Percentiles rank a stretch among this genome's conserved stretches.
Evolutionary conservation across 2,888 invertebrate genomes (phyloP).

Genomic region (Sinelater perroti): DNA sequence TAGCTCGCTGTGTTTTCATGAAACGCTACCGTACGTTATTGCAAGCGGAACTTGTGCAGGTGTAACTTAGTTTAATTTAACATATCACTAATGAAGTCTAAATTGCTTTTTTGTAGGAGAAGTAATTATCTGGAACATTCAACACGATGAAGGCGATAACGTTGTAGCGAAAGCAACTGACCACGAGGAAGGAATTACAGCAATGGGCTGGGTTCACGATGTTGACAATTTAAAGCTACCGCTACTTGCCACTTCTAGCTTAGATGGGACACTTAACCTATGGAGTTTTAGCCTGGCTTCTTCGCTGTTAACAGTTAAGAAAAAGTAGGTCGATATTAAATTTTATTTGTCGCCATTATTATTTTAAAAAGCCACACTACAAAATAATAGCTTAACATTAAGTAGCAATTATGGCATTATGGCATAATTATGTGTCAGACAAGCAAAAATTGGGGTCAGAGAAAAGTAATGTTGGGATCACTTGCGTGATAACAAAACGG

Average conservation of each 20-base stretch:
- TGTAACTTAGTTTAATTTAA: slow-evolving; percentile 35
- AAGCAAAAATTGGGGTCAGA: slow-evolving; percentile 49
- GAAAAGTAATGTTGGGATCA: slow-evolving; percentile 54
- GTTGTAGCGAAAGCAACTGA: slow-evolving; percentile 47
- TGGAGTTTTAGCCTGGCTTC: slow-evolving; percentile 51
- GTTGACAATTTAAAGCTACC: slow-evolving; percentile 48
- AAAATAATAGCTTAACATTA: not conserved
- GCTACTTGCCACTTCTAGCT: slow-evolving; percentile 53
- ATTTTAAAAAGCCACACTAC: not conserved
- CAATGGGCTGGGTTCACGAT: slow-evolving; percentile 55
- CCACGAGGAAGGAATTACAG: slow-evolving; percentile 55
- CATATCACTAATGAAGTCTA: slow-evolving; percentile 10
- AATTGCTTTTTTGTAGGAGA: slow-evolving; percentile 48
- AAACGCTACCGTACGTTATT: slow-evolving; percentile 61
- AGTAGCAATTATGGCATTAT: not conserved
- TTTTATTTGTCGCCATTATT: slow-evolving; percentile 1
- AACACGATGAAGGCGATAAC: slow-evolving; percentile 52
- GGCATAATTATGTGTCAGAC: not conserved
- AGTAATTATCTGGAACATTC: slow-evolving; percentile 54
- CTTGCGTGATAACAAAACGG: slow-evolving; percentile 54
- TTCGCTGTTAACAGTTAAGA: slow-evolving; percentile 42
- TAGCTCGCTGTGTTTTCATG: slow-evolving; percentile 62
- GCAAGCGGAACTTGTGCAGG: slow-evolving; percentile 61
- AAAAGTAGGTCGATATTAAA: slow-evolving; percentile 40
- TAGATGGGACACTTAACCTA: slow-evolving; percentile 54